These are phyloP conservation scores for Orthochromis indermauri DNA, from an alignment of 2,113 vertebrate genomes.

Conservation along the genomic window DNA sequence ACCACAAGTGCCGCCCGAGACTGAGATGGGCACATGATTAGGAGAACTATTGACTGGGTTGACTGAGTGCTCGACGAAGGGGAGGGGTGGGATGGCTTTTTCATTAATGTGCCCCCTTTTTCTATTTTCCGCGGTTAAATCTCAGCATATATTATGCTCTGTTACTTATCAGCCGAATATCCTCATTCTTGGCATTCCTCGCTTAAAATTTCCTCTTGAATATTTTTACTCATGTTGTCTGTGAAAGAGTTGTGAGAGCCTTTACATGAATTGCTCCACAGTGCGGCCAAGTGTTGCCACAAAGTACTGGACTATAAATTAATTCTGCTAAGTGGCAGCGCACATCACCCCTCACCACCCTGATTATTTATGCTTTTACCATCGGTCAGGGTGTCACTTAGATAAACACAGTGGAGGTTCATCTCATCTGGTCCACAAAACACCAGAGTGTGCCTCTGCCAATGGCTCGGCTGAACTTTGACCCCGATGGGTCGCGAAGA, in stretches of 20 bases:
- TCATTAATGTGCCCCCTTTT: conserved; percentile 23
- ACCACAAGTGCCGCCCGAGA: conserved; percentile 53
- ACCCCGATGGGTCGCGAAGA: conserved; percentile 60
- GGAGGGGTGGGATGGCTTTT: not conserved
- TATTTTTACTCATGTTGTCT: not conserved
- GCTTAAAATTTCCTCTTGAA: accelerated
- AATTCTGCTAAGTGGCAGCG: conserved; percentile 69
- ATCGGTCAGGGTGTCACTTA: conserved; percentile 69
- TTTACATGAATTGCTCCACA: not conserved
- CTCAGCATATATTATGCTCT: not conserved
- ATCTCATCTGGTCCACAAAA: conserved; percentile 69
- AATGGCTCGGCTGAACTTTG: conserved; percentile 68
- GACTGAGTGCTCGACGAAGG: not conserved
- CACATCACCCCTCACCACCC: conserved; percentile 5
- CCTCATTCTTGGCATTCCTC: not conserved
- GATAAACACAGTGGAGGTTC: conserved; percentile 69
- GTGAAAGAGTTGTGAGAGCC: not conserved
- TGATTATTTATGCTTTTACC: conserved; percentile 73
- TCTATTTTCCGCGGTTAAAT: not conserved
- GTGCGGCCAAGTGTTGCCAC: not conserved
- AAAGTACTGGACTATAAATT: conserved; percentile 60
- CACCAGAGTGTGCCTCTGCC: conserved; percentile 66
- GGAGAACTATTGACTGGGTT: not conserved
- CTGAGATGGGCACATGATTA: conserved; percentile 50
- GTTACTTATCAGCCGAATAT: not conserved